Percentiles rank a stretch among this genome's conserved stretches.
phyloP scores from a whole-genome alignment of 2,113 vertebrate species.

The Haemorhous mexicanus region DNA sequence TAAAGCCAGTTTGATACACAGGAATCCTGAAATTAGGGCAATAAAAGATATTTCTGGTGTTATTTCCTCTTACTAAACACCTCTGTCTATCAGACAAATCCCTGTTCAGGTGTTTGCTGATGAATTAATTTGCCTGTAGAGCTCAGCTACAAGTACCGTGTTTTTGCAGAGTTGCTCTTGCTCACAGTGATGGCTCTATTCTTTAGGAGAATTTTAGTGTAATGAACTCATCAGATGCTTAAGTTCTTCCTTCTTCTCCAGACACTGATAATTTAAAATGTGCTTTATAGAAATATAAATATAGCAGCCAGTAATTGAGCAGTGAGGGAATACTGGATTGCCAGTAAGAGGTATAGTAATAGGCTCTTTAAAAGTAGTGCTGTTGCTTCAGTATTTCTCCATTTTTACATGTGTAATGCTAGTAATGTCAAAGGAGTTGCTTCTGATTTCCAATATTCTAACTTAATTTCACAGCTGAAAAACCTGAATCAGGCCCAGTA shows the following conservation, averaged over 20 bases:
- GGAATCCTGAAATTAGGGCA: conserved; percentile 53
- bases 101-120: conserved; percentile 36
- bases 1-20: conserved; percentile 26
- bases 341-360: neutral
- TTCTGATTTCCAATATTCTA: neutral
- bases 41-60: conserved; percentile 23
- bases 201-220: neutral
- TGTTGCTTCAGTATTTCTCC: neutral
- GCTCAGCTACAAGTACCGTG: neutral
- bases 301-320: neutral
- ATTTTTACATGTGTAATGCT: neutral
- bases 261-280: neutral
- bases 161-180: neutral
- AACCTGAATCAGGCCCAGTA: neutral
- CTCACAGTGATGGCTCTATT: neutral
- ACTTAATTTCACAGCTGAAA: neutral
- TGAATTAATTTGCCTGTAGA: conserved; percentile 20
- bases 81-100: conserved; percentile 6
- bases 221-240: neutral
- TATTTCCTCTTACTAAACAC: conserved; percentile 47
- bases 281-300: neutral
- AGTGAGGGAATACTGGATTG: neutral
- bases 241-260: neutral
- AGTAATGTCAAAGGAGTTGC: neutral
- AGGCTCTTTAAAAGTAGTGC: neutral